phyloP scores from a whole-genome alignment of 2,888 invertebrate species.

The Drosophila prostipennis region DNA sequence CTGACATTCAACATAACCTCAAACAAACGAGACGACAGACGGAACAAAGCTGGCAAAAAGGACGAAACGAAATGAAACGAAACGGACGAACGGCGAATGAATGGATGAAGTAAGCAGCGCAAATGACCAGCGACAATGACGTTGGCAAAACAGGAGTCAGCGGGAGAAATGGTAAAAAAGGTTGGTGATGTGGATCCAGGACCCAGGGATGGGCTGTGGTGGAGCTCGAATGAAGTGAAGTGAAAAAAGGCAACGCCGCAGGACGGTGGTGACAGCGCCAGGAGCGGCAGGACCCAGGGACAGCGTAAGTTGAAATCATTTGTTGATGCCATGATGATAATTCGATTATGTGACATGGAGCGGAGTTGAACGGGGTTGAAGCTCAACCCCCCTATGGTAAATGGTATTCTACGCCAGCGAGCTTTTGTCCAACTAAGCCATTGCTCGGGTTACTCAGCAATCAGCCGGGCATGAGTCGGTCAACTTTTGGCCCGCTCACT shows the following conservation, averaged over 20 bases:
- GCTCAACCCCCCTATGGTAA: conserved; percentile 28
- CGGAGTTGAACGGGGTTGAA: conserved; percentile 48
- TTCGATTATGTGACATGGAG: conserved; percentile 81
- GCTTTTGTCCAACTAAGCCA: conserved; percentile 2
- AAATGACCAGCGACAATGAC: conserved; percentile 75
- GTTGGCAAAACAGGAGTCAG: conserved; percentile 57
- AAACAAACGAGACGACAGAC: conserved; percentile 63
- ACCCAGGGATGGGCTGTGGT: conserved; percentile 14
- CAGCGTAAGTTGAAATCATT: conserved; percentile 74
- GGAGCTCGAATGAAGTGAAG: conserved; percentile 54
- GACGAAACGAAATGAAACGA: conserved; percentile 38
- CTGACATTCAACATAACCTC: conserved; percentile 82
- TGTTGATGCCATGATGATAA: conserved; percentile 83
- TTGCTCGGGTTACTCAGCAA: conserved; percentile 3
- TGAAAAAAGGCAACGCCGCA: conserved; percentile 59
- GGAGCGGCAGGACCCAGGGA: conserved; percentile 20
- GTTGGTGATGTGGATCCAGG: conserved; percentile 21
- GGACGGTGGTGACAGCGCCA: conserved; percentile 51
- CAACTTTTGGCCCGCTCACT: conserved; percentile 14
- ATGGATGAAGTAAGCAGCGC: conserved; percentile 57
- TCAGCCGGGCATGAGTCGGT: conserved; percentile 11
- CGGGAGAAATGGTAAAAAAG: conserved; percentile 20
- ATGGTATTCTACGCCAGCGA: conserved; percentile 20
- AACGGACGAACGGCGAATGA: conserved; percentile 33
- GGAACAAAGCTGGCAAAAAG: conserved; percentile 47